Evolutionary conservation across 2,113 vertebrate species (phyloP).

Genomic region (Haemorhous mexicanus): DNA sequence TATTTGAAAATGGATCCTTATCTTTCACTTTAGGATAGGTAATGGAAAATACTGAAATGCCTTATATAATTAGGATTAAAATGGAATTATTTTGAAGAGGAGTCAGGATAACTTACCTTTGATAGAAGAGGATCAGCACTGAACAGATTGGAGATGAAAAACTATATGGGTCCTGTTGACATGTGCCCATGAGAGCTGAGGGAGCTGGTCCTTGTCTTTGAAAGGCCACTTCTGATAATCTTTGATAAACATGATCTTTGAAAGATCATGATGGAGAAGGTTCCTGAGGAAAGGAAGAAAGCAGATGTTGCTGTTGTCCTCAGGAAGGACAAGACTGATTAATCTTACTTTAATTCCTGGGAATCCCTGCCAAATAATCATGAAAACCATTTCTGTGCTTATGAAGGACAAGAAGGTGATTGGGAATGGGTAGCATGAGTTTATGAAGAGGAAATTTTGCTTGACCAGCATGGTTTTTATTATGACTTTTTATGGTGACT

Average conservation of each 20-base stretch:
- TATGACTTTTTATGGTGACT: not conserved
- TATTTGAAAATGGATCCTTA: not conserved
- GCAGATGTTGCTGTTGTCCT: not conserved
- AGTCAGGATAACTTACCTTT: not conserved
- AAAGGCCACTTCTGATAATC: not conserved
- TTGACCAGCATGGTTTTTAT: not conserved
- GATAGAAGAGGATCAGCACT: not conserved
- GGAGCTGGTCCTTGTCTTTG: not conserved
- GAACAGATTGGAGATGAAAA: not conserved
- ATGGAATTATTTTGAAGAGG: not conserved
- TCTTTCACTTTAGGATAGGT: not conserved
- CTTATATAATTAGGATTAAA: not conserved
- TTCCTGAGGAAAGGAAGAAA: not conserved
- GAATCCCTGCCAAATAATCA: not conserved
- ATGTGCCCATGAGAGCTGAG: not conserved
- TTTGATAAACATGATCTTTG: not conserved
- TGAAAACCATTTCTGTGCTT: not conserved
- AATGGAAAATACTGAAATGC: not conserved
- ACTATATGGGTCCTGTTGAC: not conserved
- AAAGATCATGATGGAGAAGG: not conserved
- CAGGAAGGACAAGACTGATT: not conserved
- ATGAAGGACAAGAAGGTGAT: not conserved
- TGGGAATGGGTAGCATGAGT: not conserved
- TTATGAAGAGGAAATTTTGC: not conserved
- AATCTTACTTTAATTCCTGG: not conserved